phyloP scores from a whole-genome alignment of 2,113 vertebrate genomes.

The Ammospiza caudacuta region DNA sequence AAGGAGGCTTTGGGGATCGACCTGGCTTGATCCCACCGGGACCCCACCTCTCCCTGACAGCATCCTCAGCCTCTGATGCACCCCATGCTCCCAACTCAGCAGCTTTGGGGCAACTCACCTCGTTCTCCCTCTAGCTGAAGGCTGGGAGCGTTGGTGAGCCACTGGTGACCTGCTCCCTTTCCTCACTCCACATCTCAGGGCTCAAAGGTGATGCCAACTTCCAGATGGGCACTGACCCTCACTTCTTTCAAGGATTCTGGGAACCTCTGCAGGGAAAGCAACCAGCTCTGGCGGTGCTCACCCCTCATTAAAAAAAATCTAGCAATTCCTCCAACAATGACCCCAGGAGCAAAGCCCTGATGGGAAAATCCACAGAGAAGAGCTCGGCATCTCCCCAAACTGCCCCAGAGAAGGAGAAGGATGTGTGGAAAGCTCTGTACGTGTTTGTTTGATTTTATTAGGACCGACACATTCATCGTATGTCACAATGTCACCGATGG shows the following conservation, averaged over 20 bases:
- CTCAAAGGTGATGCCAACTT: not conserved
- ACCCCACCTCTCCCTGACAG: not conserved
- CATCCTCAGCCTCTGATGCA: not conserved
- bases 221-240: rapidly evolving
- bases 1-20: not conserved
- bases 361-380: not conserved
- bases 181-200: not conserved
- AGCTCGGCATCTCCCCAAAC: not conserved
- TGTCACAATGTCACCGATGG: constrained; percentile 66
- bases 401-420: not conserved
- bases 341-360: not conserved
- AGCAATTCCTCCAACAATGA: rapidly evolving
- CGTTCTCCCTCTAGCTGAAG: rapidly evolving
- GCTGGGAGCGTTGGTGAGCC: rapidly evolving
- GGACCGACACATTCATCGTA: constrained; percentile 67
- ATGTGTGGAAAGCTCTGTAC: not conserved
- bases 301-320: rapidly evolving
- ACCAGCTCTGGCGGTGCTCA: rapidly evolving
- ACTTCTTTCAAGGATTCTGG: rapidly evolving
- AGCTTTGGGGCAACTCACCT: not conserved
- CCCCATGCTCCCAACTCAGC: rapidly evolving
- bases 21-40: not conserved
- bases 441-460: constrained; percentile 64
- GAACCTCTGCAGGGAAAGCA: not conserved
- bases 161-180: not conserved